phyloP scores from a whole-genome alignment of 1,140 invertebrate species.

The Proales similis region DNA sequence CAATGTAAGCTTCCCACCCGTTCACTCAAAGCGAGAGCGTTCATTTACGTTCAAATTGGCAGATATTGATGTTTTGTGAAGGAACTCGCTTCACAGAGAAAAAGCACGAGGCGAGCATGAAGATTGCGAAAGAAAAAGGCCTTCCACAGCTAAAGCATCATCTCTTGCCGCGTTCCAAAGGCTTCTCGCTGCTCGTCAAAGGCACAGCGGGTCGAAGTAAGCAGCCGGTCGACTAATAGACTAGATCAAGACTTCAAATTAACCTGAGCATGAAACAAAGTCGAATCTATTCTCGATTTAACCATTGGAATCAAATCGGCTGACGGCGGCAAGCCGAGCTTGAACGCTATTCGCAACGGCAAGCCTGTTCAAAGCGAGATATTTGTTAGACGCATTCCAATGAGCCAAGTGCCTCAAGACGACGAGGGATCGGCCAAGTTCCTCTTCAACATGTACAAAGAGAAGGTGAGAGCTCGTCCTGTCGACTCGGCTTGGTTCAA shows the following conservation, averaged over 20 bases:
- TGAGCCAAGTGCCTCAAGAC: conserved; percentile 69
- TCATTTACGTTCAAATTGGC: no score
- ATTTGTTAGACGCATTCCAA: conserved; percentile 62
- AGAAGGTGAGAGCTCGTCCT: no score
- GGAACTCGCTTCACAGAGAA: conserved; percentile 80
- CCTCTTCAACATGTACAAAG: conserved; percentile 69
- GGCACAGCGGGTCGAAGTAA: conserved; percentile 17
- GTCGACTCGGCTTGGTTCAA: not conserved
- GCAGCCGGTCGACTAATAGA: no score
- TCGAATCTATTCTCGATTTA: conserved; percentile 32
- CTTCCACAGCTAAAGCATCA: conserved; percentile 78
- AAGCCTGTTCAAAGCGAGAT: conserved; percentile 7
- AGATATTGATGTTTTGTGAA: conserved; percentile 67
- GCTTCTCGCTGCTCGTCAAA: conserved; percentile 59
- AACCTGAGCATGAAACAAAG: not conserved
- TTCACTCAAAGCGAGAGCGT: no score
- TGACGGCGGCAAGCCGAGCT: conserved; percentile 1
- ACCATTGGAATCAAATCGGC: conserved; percentile 15
- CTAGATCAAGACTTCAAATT: not conserved
- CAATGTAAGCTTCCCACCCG: conserved; percentile 40
- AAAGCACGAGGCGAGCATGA: conserved; percentile 77
- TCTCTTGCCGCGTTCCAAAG: conserved; percentile 78
- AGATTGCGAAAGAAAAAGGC: conserved; percentile 76
- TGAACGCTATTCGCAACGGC: conserved; percentile 11
- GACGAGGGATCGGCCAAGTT: conserved; percentile 71